Conservation (phyloP, 2,113 vertebrate species). For the Naja naja region DNA sequence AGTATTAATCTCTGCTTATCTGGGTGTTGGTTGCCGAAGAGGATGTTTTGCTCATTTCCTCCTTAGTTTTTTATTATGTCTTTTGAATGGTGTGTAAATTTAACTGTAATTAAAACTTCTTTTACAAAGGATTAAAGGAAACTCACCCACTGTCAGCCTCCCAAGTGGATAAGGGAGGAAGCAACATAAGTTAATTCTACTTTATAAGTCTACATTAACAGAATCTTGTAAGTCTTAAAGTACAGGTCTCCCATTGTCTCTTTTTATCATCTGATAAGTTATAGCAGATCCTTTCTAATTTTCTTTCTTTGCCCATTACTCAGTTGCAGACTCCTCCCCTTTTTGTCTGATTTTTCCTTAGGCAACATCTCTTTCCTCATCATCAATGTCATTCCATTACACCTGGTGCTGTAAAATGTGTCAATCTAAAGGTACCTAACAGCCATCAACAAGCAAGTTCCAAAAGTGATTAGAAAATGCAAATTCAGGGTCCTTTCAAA, state of each 20-base stretch:
- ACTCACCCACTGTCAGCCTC: neutral
- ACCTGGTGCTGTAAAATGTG: neutral
- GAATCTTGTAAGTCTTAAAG: neutral
- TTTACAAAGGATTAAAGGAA: neutral
- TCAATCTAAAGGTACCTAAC: neutral
- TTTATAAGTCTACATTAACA: neutral
- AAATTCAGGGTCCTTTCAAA: neutral
- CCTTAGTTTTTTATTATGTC: neutral
- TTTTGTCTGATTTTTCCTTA: neutral
- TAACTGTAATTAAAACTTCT: neutral
- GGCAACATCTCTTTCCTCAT: neutral
- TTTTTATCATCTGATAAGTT: neutral
- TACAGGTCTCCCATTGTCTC: neutral
- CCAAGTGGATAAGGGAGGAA: neutral
- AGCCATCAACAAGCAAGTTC: neutral
- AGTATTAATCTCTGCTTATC: neutral
- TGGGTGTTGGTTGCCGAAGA: neutral
- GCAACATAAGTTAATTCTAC: neutral
- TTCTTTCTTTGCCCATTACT: neutral
- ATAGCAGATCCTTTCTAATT: neutral
- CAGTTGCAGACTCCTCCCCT: neutral
- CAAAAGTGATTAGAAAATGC: neutral
- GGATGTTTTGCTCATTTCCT: neutral
- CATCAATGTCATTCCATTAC: neutral
- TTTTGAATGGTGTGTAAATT: neutral